Evolutionary conservation across 2,113 vertebrate genomes (phyloP).

Genomic region (Cephalopholis sonnerati): DNA sequence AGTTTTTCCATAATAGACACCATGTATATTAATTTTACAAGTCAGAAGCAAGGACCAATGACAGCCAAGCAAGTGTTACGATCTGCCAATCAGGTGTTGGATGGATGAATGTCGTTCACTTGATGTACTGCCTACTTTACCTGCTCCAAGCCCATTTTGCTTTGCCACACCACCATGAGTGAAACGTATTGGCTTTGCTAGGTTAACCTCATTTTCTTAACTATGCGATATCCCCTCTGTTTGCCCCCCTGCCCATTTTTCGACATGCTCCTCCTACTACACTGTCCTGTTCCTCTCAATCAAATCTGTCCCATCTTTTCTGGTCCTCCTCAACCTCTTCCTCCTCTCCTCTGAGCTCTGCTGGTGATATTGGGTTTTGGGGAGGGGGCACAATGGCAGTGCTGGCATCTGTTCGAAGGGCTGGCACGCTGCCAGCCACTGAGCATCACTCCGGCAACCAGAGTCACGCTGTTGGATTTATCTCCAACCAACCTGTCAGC

Average conservation of each 20-base stretch:
- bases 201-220: neutral
- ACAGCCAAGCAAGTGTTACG: neutral
- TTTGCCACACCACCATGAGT: neutral
- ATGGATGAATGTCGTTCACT: neutral
- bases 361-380: conserved; percentile 61
- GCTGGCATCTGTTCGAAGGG: conserved; percentile 72
- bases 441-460: conserved; percentile 70
- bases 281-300: conserved; percentile 44
- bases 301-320: conserved; percentile 45
- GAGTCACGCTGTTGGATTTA: conserved; percentile 75
- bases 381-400: conserved; percentile 59
- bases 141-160: neutral
- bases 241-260: neutral
- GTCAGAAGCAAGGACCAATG: neutral
- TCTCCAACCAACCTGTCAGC: conserved; percentile 76
- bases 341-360: conserved; percentile 43
- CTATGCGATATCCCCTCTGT: neutral
- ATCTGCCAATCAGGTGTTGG: neutral
- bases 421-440: conserved; percentile 66
- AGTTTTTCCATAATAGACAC: neutral
- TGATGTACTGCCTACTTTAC: conserved; percentile 5
- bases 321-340: conserved; percentile 14
- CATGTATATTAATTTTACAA: neutral
- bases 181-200: neutral
- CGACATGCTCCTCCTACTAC: conserved; percentile 12